Conservation (phyloP, 1,140 invertebrate genomes). For the Drosophila kepulauana region DNA sequence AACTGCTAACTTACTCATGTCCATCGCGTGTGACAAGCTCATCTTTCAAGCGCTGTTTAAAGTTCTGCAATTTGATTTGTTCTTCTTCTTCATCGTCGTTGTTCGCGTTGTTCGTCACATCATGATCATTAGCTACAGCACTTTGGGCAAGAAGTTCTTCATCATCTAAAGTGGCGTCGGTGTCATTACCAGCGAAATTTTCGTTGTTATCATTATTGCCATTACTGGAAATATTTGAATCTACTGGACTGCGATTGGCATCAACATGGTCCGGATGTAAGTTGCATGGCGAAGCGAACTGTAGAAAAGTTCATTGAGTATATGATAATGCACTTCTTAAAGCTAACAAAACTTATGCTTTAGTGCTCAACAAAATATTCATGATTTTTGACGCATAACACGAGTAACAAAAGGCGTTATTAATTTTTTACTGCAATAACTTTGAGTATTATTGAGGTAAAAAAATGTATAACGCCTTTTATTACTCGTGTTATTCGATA, state of each 20-base stretch:
- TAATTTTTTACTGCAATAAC: no score
- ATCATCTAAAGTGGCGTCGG: constrained; percentile 67
- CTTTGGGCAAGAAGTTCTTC: constrained; percentile 71
- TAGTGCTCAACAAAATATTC: no score
- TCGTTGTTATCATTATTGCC: constrained; percentile 45
- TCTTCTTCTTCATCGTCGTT: constrained; percentile 83
- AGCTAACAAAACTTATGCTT: no score
- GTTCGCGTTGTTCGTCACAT: constrained; percentile 22
- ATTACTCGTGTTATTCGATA: no score
- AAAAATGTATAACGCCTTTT: no score
- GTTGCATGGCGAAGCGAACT: constrained; percentile 77
- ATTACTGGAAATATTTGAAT: constrained; percentile 55
- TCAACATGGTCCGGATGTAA: constrained; percentile 37
- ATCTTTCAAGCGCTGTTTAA: constrained; percentile 90
- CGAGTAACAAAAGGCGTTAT: no score
- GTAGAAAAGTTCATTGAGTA: neutral
- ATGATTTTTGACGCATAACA: no score
- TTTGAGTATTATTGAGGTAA: no score
- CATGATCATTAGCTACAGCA: constrained; percentile 48
- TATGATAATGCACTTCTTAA: neutral
- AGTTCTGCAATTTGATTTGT: constrained; percentile 88
- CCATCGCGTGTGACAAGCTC: constrained; percentile 93
- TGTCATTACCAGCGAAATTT: constrained; percentile 48
- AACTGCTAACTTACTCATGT: constrained; percentile 88
- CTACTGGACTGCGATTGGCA: constrained; percentile 48